These are phyloP conservation scores for Drosophila leontia DNA, from an alignment of 1,140 invertebrate species.

Conservation along the genomic window DNA sequence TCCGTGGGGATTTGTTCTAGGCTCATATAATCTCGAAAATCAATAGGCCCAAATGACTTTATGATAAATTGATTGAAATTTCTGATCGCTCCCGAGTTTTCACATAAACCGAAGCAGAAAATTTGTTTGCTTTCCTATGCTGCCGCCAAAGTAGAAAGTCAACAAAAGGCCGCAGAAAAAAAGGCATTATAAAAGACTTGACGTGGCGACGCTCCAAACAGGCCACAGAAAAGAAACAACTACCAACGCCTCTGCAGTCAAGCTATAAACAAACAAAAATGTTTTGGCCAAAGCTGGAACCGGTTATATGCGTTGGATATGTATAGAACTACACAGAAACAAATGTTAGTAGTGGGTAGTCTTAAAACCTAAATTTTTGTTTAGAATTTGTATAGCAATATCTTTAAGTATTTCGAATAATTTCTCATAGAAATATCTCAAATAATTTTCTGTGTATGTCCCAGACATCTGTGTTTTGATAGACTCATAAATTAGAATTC, in stretches of 20 bases:
- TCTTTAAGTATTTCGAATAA: not conserved
- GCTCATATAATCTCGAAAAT: slow-evolving; percentile 36
- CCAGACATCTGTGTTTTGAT: slow-evolving; percentile 23
- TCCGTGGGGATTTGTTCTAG: slow-evolving; percentile 7
- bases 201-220: slow-evolving; percentile 58
- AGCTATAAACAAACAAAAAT: slow-evolving; percentile 57
- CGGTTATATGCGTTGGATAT: slow-evolving; percentile 45
- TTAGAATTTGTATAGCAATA: not conserved
- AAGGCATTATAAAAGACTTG: slow-evolving; percentile 48
- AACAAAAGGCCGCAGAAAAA: slow-evolving; percentile 44
- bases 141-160: slow-evolving; percentile 52
- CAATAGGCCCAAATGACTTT: slow-evolving; percentile 31
- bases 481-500: slow-evolving; percentile 22
- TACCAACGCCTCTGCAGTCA: slow-evolving; percentile 54
- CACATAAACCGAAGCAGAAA: not conserved
- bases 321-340: slow-evolving; percentile 22
- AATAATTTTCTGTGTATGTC: slow-evolving; percentile 6
- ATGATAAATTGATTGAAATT: slow-evolving; percentile 48
- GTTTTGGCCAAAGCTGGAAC: slow-evolving; percentile 53
- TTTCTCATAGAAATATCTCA: not conserved
- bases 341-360: not conserved
- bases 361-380: not conserved
- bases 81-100: slow-evolving; percentile 18
- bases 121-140: slow-evolving; percentile 27
- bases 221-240: slow-evolving; percentile 31